A percentile compares a stretch with the other conserved stretches of the same genome.
Evolutionary conservation across 2,888 invertebrate species (phyloP).

Genomic region (Seladonia tumulorum): DNA sequence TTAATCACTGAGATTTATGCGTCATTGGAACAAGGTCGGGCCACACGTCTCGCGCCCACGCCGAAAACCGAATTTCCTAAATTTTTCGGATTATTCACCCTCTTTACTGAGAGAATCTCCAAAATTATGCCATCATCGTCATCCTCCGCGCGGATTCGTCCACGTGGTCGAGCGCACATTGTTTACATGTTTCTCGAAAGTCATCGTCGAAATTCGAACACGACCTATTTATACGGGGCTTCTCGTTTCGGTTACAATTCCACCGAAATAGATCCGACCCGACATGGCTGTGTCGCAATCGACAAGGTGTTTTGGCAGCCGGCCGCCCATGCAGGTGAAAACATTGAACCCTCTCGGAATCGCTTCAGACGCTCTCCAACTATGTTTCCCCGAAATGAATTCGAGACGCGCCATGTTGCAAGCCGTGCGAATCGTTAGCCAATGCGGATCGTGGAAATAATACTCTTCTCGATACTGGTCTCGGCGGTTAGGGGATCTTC

Average conservation of each 20-base stretch:
- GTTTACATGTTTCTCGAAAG: background rate
- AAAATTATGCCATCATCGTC: conserved; percentile 66
- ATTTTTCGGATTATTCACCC: conserved; percentile 46
- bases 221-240: conserved; percentile 19
- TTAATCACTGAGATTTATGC: conserved; percentile 17
- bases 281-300: conserved; percentile 9
- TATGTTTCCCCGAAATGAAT: background rate
- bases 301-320: conserved; percentile 22
- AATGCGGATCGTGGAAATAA: background rate
- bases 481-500: background rate
- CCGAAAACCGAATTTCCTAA: conserved; percentile 41
- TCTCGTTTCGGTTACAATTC: conserved; percentile 22
- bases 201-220: background rate
- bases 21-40: conserved; percentile 53
- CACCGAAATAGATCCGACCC: conserved; percentile 25
- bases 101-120: conserved; percentile 55
- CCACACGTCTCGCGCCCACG: conserved; percentile 60
- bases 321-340: background rate
- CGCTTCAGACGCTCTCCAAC: background rate
- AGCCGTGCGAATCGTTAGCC: background rate
- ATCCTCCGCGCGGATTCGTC: conserved; percentile 1
- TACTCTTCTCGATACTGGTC: background rate
- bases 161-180: background rate
- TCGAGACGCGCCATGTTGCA: background rate
- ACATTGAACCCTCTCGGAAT: conserved; percentile 38